Evolutionary conservation across 1,140 invertebrate species (phyloP).

Genomic region (Bilobella aurantiaca): DNA sequence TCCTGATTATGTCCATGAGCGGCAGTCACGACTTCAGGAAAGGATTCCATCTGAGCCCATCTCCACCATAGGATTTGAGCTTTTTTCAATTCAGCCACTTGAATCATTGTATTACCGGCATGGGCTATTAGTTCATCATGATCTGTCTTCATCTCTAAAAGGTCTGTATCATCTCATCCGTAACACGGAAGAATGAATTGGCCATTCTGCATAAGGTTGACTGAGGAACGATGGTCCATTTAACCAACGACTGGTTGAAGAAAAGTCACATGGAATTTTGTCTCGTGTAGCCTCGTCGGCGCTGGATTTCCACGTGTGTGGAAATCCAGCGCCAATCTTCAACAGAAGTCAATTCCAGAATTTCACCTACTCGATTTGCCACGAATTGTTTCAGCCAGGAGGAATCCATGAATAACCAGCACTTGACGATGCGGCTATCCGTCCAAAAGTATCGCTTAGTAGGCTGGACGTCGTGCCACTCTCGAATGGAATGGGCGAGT

Average conservation of each 20-base stretch:
- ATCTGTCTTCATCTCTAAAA: no score
- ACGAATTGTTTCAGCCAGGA: slow-evolving; percentile 21
- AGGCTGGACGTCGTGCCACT: neutral
- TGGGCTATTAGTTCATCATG: no score
- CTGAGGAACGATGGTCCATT: neutral
- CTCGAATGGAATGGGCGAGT: slow-evolving; percentile 25
- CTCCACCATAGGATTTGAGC: slow-evolving; percentile 12
- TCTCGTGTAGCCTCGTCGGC: slow-evolving; percentile 20
- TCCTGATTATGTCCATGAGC: no score
- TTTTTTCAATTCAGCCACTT: slow-evolving; percentile 22
- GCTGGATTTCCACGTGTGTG: slow-evolving; percentile 16
- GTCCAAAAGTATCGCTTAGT: slow-evolving; percentile 14
- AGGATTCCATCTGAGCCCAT: no score
- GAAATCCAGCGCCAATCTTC: slow-evolving; percentile 28
- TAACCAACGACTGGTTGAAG: slow-evolving; percentile 13
- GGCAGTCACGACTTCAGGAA: no score
- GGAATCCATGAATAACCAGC: slow-evolving; percentile 10
- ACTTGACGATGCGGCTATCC: slow-evolving; percentile 13
- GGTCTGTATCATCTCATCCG: no score
- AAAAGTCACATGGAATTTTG: neutral
- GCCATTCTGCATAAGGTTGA: neutral
- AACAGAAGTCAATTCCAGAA: slow-evolving; percentile 17
- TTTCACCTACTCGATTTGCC: slow-evolving; percentile 25
- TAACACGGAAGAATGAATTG: no score
- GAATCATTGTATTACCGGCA: no score